These are phyloP conservation scores for Campoletis sonorensis DNA, from an alignment of 1,140 invertebrate genomes.

Conservation along the genomic window DNA sequence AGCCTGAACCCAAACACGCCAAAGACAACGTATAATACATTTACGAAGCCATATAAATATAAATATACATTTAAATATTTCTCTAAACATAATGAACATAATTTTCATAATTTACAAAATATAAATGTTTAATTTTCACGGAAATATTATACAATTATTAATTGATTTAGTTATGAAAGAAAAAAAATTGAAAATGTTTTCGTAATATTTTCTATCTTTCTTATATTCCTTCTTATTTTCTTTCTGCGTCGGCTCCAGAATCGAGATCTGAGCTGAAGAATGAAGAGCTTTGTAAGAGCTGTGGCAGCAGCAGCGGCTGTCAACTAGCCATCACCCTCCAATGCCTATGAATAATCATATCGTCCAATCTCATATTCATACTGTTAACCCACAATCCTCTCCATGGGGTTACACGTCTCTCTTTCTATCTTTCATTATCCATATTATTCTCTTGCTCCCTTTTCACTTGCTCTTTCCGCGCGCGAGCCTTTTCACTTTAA, in stretches of 20 bases:
- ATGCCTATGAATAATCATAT: constrained; percentile 72
- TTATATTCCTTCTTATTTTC: not conserved
- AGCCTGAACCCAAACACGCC: constrained; percentile 28
- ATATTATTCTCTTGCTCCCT: constrained; percentile 14
- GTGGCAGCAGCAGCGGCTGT: constrained; percentile 63
- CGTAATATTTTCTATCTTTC: too few species aligned
- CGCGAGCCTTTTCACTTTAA: not conserved
- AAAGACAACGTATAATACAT: constrained; percentile 33
- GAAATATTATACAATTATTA: too few species aligned
- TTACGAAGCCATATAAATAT: not conserved
- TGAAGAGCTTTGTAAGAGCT: constrained; percentile 20
- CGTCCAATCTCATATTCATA: constrained; percentile 68
- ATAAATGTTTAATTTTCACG: not conserved
- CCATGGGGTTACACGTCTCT: constrained; percentile 8
- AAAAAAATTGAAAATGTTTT: too few species aligned
- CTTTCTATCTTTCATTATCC: constrained; percentile 8
- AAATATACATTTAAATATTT: not conserved
- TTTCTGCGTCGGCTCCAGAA: not conserved
- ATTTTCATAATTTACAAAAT: not conserved
- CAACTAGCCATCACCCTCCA: constrained; percentile 67
- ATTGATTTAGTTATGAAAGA: too few species aligned
- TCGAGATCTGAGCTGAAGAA: not conserved
- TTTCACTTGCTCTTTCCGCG: not conserved
- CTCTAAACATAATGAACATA: not conserved
- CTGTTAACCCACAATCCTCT: constrained; percentile 26